A percentile compares a stretch with the other conserved stretches of the same genome.
Conservation (phyloP, 2,113 vertebrate species). For the Morone chrysops region DNA sequence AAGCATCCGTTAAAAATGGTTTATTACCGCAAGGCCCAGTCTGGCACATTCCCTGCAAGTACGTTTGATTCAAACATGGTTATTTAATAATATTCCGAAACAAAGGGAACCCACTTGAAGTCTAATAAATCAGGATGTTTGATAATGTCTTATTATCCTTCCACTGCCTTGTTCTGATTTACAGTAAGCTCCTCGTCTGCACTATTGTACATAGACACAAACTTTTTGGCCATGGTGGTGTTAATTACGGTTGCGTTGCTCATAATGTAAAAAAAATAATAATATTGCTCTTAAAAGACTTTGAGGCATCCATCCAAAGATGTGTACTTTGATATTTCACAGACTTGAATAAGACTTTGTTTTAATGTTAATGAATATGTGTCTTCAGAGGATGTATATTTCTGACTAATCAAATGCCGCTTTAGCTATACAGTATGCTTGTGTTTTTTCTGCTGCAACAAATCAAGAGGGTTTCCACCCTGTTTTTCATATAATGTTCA, state of each 20-base stretch:
- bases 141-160: constrained; percentile 60
- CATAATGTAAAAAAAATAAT: constrained; percentile 54
- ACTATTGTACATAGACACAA: constrained; percentile 82
- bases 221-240: constrained; percentile 71
- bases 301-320: constrained; percentile 91
- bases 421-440: constrained; percentile 74
- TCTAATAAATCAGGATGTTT: constrained; percentile 53
- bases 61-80: constrained; percentile 13
- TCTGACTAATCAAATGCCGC: constrained; percentile 72
- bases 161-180: constrained; percentile 74
- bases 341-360: constrained; percentile 89
- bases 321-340: constrained; percentile 88
- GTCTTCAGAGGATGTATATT: constrained; percentile 77
- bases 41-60: constrained; percentile 32
- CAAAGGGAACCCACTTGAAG: constrained; percentile 56
- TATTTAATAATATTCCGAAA: constrained; percentile 40
- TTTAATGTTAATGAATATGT: constrained; percentile 76
- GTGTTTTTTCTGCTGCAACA: constrained; percentile 77
- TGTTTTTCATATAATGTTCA: constrained; percentile 71
- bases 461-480: constrained; percentile 62
- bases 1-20: not conserved
- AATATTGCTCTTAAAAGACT: constrained; percentile 64
- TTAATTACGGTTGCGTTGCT: constrained; percentile 68
- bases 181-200: constrained; percentile 74
- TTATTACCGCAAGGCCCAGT: not conserved